These are phyloP conservation scores for Rhinoptilus africanus DNA, from an alignment of 2,113 vertebrate species.

Conservation along the genomic window DNA sequence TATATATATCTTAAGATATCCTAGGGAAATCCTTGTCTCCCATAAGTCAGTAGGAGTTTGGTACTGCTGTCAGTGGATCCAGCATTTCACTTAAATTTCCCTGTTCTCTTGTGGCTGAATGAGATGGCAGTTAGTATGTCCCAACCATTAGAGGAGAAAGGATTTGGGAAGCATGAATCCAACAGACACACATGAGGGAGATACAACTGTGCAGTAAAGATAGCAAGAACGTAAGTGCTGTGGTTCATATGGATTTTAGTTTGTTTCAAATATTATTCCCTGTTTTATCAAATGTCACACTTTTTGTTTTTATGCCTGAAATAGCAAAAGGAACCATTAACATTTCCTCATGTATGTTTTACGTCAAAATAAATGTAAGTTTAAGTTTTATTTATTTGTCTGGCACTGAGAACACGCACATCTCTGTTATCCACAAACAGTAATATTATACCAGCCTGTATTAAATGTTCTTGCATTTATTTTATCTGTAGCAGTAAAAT, in stretches of 20 bases:
- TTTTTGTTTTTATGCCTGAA: not conserved
- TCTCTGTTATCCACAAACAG: not conserved
- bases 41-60: not conserved
- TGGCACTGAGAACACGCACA: accelerated
- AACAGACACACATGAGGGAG: not conserved
- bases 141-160: not conserved
- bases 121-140: not conserved
- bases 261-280: not conserved
- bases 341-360: not conserved
- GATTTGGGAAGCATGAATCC: not conserved
- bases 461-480: not conserved
- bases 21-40: not conserved
- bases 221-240: not conserved
- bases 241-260: not conserved
- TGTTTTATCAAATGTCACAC: not conserved
- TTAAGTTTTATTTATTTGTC: not conserved
- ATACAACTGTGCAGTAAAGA: not conserved
- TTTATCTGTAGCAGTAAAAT: not conserved
- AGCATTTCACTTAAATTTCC: not conserved
- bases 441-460: not conserved
- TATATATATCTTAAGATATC: not conserved
- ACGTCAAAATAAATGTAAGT: not conserved
- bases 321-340: not conserved
- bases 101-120: not conserved
- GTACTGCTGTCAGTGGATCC: not conserved